phyloP scores from a whole-genome alignment of 1,140 invertebrate species.

The Drosophila tsacasi region DNA sequence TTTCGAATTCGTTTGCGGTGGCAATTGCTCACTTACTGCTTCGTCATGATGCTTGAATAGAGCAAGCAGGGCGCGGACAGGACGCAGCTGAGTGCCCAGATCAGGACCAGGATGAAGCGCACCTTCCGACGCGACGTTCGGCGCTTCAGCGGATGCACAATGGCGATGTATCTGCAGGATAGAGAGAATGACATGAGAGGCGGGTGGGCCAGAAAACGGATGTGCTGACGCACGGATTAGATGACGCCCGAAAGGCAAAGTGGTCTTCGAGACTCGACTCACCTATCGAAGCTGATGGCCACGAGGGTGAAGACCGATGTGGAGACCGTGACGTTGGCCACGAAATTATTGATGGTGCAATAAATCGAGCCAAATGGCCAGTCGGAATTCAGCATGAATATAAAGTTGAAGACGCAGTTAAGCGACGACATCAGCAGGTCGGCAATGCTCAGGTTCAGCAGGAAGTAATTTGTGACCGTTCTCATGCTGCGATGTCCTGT shows the following conservation, averaged over 20 bases:
- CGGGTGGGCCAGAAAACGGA: conserved; percentile 11
- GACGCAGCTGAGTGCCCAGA: conserved; percentile 92
- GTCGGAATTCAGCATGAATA: conserved; percentile 93
- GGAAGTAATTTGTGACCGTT: conserved; percentile 97
- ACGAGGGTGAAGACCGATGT: conserved; percentile 96
- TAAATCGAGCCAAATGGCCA: conserved; percentile 95
- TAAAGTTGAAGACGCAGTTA: conserved; percentile 97
- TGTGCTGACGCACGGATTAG: conserved; percentile 42
- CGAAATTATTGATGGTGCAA: conserved; percentile 95
- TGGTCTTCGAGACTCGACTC: conserved; percentile 67
- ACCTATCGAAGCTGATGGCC: conserved; percentile 93
- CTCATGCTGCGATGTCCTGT: conserved; percentile 94
- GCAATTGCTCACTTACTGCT: conserved; percentile 87
- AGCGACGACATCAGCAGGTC: conserved; percentile 96
- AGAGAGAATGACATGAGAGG: neutral
- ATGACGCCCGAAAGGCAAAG: conserved; percentile 3
- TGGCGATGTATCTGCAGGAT: conserved; percentile 94
- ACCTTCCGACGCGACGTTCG: conserved; percentile 93
- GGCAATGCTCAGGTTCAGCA: conserved; percentile 97
- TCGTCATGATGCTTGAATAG: conserved; percentile 91
- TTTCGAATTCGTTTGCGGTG: neutral
- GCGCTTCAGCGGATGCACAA: conserved; percentile 94
- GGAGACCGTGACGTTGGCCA: conserved; percentile 94
- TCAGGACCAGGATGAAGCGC: conserved; percentile 90
- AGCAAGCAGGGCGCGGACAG: conserved; percentile 93